phyloP scores from a whole-genome alignment of 2,888 invertebrate species.

The Altica lythri region DNA sequence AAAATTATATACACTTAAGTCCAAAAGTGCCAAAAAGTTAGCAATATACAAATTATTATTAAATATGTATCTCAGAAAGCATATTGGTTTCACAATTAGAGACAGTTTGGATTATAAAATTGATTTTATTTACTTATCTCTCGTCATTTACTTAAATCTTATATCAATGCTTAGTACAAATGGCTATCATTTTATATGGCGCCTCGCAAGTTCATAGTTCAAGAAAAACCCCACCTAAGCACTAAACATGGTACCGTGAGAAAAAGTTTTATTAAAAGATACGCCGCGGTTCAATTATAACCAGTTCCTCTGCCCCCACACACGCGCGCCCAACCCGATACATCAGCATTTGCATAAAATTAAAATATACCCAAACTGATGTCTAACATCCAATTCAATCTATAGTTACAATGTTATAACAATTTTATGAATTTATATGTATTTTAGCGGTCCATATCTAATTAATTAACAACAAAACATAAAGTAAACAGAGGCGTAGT shows the following conservation, averaged over 20 bases:
- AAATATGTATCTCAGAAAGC: no score
- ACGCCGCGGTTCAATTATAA: conserved; percentile 10
- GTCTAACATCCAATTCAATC: no score
- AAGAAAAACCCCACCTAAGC: not conserved
- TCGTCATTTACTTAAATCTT: not conserved
- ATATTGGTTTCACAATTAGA: no score
- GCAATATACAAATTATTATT: no score
- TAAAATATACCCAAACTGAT: conserved; percentile 5
- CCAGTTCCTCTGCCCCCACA: conserved; percentile 13
- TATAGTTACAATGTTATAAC: not conserved
- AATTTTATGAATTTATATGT: conserved; percentile 23
- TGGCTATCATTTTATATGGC: conserved; percentile 5
- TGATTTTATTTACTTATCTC: no score
- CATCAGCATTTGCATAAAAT: conserved; percentile 1
- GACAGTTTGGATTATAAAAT: no score
- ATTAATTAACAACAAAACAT: conserved; percentile 32
- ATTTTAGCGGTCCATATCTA: conserved; percentile 34
- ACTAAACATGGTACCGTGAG: conserved; percentile 5
- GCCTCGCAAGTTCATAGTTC: conserved; percentile 14
- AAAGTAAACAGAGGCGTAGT: conserved; percentile 12
- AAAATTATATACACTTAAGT: no score
- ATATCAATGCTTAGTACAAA: not conserved
- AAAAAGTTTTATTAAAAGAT: conserved; percentile 10
- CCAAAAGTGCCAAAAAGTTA: no score
- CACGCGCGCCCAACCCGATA: conserved; percentile 5